phyloP scores from a whole-genome alignment of 2,888 invertebrate species.

The Eilema griseolum region DNA sequence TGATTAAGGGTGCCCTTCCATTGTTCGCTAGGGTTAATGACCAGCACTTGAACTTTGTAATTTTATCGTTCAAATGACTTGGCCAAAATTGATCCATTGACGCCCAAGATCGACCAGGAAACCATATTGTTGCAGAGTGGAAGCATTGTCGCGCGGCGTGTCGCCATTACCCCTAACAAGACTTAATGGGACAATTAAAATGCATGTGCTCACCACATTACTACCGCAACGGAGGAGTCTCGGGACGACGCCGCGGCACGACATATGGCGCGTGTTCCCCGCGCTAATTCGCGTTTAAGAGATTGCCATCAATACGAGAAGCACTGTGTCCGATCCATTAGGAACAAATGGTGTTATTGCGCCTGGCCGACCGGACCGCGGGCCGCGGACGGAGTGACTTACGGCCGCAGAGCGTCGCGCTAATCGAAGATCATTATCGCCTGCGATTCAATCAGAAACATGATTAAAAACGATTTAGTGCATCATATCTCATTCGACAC shows the following conservation, averaged over 20 bases:
- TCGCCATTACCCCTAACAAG: constrained; percentile 51
- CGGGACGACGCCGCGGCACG: constrained; percentile 49
- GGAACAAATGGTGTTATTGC: constrained; percentile 80
- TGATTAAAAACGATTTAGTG: constrained; percentile 78
- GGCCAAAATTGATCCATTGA: constrained; percentile 19
- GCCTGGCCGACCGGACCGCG: constrained; percentile 17
- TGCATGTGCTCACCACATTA: constrained; percentile 54
- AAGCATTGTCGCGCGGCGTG: constrained; percentile 29
- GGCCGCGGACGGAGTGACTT: constrained; percentile 35
- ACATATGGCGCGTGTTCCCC: constrained; percentile 76
- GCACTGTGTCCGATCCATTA: constrained; percentile 80
- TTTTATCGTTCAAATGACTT: constrained; percentile 24
- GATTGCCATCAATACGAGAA: constrained; percentile 77
- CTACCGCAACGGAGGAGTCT: constrained; percentile 50
- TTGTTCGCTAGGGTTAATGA: constrained; percentile 35
- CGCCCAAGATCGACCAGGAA: constrained; percentile 23
- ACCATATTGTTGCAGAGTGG: constrained; percentile 36
- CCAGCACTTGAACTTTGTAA: constrained; percentile 36
- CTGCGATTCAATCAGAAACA: constrained; percentile 77
- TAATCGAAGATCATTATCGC: constrained; percentile 81
- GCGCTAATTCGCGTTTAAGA: constrained; percentile 81
- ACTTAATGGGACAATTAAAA: constrained; percentile 73
- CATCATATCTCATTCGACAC: constrained; percentile 58
- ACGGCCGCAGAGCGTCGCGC: constrained; percentile 55
- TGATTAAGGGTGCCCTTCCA: background rate